Evolutionary conservation across 2,888 invertebrate genomes (phyloP).

Genomic region (Rhamphomyia laevipes): DNA sequence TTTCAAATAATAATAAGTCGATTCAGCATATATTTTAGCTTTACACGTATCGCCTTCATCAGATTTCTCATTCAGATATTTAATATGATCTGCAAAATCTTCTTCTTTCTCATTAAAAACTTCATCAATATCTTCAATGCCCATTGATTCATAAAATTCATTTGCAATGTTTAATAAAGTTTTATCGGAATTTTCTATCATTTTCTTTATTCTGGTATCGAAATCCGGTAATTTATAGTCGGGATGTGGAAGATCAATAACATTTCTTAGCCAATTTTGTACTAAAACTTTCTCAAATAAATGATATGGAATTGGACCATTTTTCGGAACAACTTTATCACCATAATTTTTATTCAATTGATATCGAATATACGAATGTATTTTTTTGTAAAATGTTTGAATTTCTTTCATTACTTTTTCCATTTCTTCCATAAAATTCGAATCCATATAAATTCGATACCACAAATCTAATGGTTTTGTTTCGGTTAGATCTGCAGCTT

Average conservation of each 20-base stretch:
- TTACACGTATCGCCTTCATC: constrained; percentile 17
- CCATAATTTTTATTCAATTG: constrained; percentile 36
- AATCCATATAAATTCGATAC: constrained; percentile 22
- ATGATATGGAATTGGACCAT: constrained; percentile 9
- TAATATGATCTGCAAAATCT: not conserved
- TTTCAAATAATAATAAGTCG: constrained; percentile 21
- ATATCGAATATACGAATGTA: constrained; percentile 64
- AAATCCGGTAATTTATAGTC: not conserved
- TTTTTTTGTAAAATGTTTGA: constrained; percentile 59
- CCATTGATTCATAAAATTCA: constrained; percentile 8
- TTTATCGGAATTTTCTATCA: not conserved
- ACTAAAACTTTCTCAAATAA: constrained; percentile 5
- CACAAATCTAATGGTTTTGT: constrained; percentile 17
- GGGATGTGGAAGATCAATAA: not conserved
- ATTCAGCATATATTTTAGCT: constrained; percentile 31
- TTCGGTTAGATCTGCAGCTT: constrained; percentile 13
- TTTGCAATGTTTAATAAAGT: not conserved
- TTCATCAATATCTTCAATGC: constrained; percentile 2
- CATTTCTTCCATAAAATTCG: constrained; percentile 37
- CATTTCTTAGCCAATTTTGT: constrained; percentile 2
- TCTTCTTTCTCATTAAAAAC: not conserved
- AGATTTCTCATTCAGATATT: not conserved
- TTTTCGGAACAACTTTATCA: not conserved
- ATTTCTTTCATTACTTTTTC: constrained; percentile 54
- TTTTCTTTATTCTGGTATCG: not conserved